Base-by-base conservation (phyloP, 2,888 invertebrate species). In the Yponomeuta plumbellus region DNA sequence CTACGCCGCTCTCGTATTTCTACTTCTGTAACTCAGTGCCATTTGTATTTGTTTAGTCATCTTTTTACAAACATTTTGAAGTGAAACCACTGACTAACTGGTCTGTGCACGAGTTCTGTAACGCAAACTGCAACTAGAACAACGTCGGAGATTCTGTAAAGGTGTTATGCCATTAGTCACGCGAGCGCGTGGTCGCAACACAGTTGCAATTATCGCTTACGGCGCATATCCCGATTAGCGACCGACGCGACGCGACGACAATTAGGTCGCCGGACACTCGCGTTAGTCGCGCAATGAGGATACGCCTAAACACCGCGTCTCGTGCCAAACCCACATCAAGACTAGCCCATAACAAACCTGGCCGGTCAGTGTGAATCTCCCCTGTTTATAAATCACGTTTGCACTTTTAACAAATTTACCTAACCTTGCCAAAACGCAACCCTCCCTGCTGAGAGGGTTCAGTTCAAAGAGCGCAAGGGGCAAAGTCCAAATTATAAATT, bases 401-500 rank as follows among this genome's bases (percentile, higher is more conserved):
- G 83, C 80, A 80, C 81, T 85, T 86, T 86, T 86, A 88, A 84
- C 85, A 82, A 84, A 83, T 85, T 83, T 84, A 84, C 84, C 84
- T 84, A 67, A 66, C 65, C n/a, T n/a, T 10, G 13, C 77, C 76
- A 75, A 70, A 75, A 74, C 8, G 77, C 77, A 80, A 80, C 81
- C 84, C 85, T 81, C 34, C 81, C 79, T n/a, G n/a, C n/a, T n/a
- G n/a, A n/a, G n/a, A n/a, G n/a, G 76, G 75, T 72, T 62, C 68
- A 85, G 88, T 89, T 90, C 90, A 90, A 91, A 91, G 89, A 89
- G 83, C 82, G 81, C 74, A 74, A 82, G 83, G 86, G 86, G 88
- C 88, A 83, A 90, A 85, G 90, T 88, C 89, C 91, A 89, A 91
- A 91, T 91, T 91, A 91, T 91, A 90, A 91, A 91, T 91, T 90